Evolutionary conservation across 2,113 vertebrate genomes (phyloP), one percentile per base, ranked within the genome.

Genomic region (Pardalotus punctatus): DNA sequence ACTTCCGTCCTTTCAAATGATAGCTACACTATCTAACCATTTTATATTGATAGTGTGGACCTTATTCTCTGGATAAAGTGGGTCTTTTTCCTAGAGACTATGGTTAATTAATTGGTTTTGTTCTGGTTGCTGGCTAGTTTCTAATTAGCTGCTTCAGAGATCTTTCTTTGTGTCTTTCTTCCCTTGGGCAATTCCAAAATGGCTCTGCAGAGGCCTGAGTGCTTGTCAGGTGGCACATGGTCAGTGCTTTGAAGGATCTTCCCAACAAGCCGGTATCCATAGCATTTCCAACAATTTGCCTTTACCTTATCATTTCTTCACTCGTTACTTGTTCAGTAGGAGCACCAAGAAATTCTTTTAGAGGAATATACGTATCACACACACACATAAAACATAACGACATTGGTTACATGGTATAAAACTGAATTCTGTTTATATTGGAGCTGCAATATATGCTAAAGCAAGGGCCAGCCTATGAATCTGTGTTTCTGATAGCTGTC

Each of bases 71-170:
- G 81, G 81, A 81, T 66, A 83, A 62, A 42, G 51, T 58, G 66
- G 11, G 3, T 4, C 48, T 88, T 81, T 93, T 94, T 95, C 84
- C 64, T 66, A 67, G 58, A 95, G 54, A 96, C 66, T 94, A 56
- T 74, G 58, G 81, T 86, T 96, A 95, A 96, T 94, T 93, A 96
- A 92, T 88, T 96, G 84, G 33, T 69, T 96, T 94, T 96, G 61
- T 94, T 94, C 86, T 90, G 69, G 67, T 90, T 93, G 83, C 74
- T 81, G 61, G 42, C 54, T 93, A 94, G 81, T 88, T 96, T 94
- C 94, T 96, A 96, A 96, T 96, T 92, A 95, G 94, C 90, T 92
- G 81, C 60, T 95, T 47, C 82, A 83, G 57, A 90, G 53, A 48
- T 48, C 17, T 50, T 80, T 79, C 90, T 77, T 48, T 65, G 20